Evolutionary conservation across 2,113 vertebrate genomes (phyloP), one percentile per base, ranked within the genome.

Genomic region (Emydura subglobosa): DNA sequence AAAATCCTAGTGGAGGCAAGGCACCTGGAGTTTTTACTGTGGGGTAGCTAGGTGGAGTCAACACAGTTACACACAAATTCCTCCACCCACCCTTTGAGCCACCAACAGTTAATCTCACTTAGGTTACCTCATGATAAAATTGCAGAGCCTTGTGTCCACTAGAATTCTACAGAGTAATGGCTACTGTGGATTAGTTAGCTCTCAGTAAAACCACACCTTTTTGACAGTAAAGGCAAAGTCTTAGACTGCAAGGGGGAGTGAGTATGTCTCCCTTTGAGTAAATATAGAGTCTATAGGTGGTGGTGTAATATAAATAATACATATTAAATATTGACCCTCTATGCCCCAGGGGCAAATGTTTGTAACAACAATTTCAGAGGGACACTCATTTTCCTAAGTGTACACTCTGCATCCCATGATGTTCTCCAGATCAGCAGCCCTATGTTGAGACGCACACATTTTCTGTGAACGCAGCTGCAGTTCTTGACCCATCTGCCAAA

Each of bases 401-500:
- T 79, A 76, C 78, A 49, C n/a, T 24, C 6, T 11, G 5, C 79
- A 88, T 88, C 83, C 50, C 47, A 51, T 51, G 91, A 88, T 88
- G 89, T 92, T 97, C 96, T 94, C 83, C 79, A 49, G 95, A 82
- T 76, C 88, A 92, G 94, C 92, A 97, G 25, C 85, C 89, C 68
- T 86, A 59, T 95, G 90, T 90, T 80, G 89, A 96, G 95, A 93
- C 79, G 65, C 47, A 22, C 92, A 89, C 95, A 94, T 95, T 95
- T 94, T 95, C 93, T 96, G 83, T 85, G 95, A 95, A 44, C 93
- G 19, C 96, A 97, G 95, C 96, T 96, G 96, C 96, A 95, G 87
- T 94, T 97, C 94, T 94, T 96, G 96, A 96, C 97, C 97, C 94
- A 95, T 97, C 96, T 97, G 96, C 96, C 96, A 96, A 95, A 55